These are phyloP conservation scores for Cotesia congregata DNA, from an alignment of 2,888 invertebrate genomes.

Conservation along the genomic window DNA sequence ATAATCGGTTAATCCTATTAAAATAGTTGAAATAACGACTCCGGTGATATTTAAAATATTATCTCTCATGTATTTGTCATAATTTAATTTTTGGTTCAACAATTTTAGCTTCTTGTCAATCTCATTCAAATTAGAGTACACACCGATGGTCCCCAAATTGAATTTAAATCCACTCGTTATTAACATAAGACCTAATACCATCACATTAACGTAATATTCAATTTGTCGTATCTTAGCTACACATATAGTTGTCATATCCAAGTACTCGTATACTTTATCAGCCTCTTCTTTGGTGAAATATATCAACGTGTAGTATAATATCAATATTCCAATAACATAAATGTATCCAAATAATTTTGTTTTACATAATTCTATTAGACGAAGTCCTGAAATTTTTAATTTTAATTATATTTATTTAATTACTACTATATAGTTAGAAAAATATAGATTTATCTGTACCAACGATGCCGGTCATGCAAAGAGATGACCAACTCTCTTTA, in stretches of 20 bases:
- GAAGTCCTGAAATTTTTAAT: conserved; percentile 43
- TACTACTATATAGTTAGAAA: conserved; percentile 27
- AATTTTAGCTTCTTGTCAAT: conserved; percentile 45
- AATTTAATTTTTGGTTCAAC: conserved; percentile 40
- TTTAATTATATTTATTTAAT: conserved; percentile 1
- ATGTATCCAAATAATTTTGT: conserved; percentile 43
- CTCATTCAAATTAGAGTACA: conserved; percentile 30
- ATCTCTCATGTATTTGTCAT: conserved; percentile 33
- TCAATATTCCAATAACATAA: conserved; percentile 37
- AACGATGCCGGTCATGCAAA: conserved; percentile 44
- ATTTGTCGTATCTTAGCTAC: conserved; percentile 25
- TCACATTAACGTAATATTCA: conserved; percentile 25
- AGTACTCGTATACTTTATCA: conserved; percentile 26
- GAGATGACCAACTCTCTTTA: conserved; percentile 43
- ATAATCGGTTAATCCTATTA: conserved; percentile 46
- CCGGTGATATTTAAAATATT: conserved; percentile 36
- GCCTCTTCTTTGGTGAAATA: conserved; percentile 29
- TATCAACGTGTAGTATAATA: conserved; percentile 33
- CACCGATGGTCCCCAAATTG: conserved; percentile 13
- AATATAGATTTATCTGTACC: conserved; percentile 40
- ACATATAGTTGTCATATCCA: conserved; percentile 19
- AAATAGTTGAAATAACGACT: conserved; percentile 40
- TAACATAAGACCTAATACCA: conserved; percentile 41
- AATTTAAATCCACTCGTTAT: conserved; percentile 24
- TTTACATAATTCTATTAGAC: conserved; percentile 36